phyloP scores from a whole-genome alignment of 2,888 invertebrate genomes.

The Xestia rhomboidea region DNA sequence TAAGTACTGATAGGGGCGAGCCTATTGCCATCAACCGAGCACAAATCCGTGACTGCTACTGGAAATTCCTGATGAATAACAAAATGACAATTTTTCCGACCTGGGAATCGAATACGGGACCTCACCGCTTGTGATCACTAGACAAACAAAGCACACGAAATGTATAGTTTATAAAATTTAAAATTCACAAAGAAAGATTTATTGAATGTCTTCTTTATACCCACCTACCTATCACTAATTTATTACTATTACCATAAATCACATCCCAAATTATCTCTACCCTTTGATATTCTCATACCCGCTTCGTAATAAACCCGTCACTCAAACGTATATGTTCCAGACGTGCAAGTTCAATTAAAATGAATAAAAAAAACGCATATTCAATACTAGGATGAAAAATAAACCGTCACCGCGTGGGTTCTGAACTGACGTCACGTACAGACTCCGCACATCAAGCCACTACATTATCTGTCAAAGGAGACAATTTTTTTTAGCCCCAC shows the following conservation, averaged over 20 bases:
- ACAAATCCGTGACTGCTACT: no score
- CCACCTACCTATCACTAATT: background rate
- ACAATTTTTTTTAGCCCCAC: no score
- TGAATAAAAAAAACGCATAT: conserved; percentile 6
- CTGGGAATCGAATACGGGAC: no score
- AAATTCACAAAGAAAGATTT: background rate
- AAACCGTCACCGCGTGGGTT: background rate
- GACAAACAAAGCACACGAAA: background rate
- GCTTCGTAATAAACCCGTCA: conserved; percentile 37
- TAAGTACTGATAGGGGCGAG: no score
- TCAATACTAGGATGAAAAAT: conserved; percentile 6
- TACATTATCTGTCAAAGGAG: no score
- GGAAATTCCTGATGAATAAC: no score
- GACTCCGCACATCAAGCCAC: no score
- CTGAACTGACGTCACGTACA: background rate
- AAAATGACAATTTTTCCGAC: no score
- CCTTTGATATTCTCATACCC: conserved; percentile 25
- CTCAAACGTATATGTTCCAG: conserved; percentile 32
- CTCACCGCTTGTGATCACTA: no score
- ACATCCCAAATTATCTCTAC: background rate
- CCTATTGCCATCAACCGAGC: no score
- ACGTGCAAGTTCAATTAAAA: conserved; percentile 22
- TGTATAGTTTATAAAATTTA: background rate
- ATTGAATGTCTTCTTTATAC: conserved; percentile 6
- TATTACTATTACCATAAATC: conserved; percentile 27